Evolutionary conservation across 1,140 invertebrate species (phyloP).

Genomic region (Aphaenogaster rudis): DNA sequence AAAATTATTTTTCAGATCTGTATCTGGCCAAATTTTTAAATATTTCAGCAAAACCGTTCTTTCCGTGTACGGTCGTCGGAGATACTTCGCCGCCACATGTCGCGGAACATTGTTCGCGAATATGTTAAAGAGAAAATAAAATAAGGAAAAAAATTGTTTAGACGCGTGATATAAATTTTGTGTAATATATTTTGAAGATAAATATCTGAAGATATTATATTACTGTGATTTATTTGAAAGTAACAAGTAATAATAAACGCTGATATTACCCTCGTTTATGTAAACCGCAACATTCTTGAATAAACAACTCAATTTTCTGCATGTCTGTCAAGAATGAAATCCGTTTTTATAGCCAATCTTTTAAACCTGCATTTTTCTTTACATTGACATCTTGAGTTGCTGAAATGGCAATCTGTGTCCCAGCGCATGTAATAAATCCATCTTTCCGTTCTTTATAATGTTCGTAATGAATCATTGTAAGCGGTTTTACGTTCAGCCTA

Average conservation of each 20-base stretch:
- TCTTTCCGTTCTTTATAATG: slow-evolving; percentile 35
- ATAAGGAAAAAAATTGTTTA: not conserved
- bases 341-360: slow-evolving; percentile 14
- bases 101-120: not conserved
- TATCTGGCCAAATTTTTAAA: too few species aligned
- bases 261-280: not conserved
- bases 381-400: not conserved
- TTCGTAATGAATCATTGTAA: slow-evolving; percentile 58
- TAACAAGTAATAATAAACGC: not conserved
- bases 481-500: slow-evolving; percentile 31
- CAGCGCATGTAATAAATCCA: slow-evolving; percentile 37
- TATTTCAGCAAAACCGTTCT: too few species aligned
- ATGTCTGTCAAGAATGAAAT: not conserved
- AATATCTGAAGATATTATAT: not conserved
- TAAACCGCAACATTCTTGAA: not conserved
- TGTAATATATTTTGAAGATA: not conserved
- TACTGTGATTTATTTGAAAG: not conserved
- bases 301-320: slow-evolving; percentile 26
- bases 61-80: not conserved
- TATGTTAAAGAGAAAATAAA: slow-evolving; percentile 3
- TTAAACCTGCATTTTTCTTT: slow-evolving; percentile 18
- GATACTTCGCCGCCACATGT: not conserved
- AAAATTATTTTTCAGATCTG: too few species aligned
- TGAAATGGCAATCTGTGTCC: slow-evolving; percentile 40
- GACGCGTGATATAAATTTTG: not conserved